Evolutionary conservation across 2,888 invertebrate genomes (phyloP).

Genomic region (Mechanitis mazaeus): DNA sequence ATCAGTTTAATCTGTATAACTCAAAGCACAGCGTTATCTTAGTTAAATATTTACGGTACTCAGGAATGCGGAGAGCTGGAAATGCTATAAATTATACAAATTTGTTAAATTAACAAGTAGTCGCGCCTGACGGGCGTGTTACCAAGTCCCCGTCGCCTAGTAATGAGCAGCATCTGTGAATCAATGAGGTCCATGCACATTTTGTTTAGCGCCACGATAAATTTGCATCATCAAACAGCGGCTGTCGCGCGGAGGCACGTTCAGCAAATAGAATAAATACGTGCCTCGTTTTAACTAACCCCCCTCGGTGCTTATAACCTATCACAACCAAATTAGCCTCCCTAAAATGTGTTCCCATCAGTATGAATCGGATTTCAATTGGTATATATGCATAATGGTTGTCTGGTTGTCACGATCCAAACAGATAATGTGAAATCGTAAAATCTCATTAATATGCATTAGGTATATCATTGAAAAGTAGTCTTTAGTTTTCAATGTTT

Average conservation of each 20-base stretch:
- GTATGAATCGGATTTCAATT: slow-evolving; percentile 23
- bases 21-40: slow-evolving; percentile 8
- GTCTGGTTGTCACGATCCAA: neutral
- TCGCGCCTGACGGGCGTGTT: slow-evolving; percentile 36
- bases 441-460: slow-evolving; percentile 3
- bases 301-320: slow-evolving; percentile 41
- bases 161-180: slow-evolving; percentile 67
- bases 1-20: neutral
- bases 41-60: slow-evolving; percentile 35
- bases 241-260: slow-evolving; percentile 66
- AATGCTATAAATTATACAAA: slow-evolving; percentile 48
- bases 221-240: slow-evolving; percentile 73
- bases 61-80: slow-evolving; percentile 37
- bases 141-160: slow-evolving; percentile 42
- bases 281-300: slow-evolving; percentile 49
- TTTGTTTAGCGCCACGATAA: slow-evolving; percentile 70
- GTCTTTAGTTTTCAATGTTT: neutral
- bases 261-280: slow-evolving; percentile 74
- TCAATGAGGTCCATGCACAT: slow-evolving; percentile 63
- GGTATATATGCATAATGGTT: slow-evolving; percentile 10
- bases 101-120: slow-evolving; percentile 50
- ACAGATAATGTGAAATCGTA: neutral
- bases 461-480: neutral
- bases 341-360: slow-evolving; percentile 53
- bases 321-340: slow-evolving; percentile 63